These are phyloP conservation scores for Aphelenchoides fujianensis DNA, from an alignment of 1,140 invertebrate species.

Conservation along the genomic window DNA sequence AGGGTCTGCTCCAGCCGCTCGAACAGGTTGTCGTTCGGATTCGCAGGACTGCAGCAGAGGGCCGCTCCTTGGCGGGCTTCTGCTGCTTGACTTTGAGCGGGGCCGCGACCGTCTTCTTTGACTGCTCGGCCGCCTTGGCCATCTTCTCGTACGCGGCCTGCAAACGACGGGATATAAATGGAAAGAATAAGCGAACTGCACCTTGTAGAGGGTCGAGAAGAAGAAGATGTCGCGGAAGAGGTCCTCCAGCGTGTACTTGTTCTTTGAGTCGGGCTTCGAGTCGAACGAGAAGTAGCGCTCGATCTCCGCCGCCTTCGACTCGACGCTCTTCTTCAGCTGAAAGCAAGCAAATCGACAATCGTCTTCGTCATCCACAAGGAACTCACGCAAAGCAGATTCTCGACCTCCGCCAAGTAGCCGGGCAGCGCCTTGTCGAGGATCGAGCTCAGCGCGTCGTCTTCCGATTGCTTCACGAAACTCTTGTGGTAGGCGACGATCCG, in stretches of 20 bases:
- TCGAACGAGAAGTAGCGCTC: constrained; percentile 42
- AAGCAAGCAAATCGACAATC: neutral
- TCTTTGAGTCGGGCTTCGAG: constrained; percentile 21
- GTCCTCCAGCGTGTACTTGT: constrained; percentile 43
- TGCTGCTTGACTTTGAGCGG: no score
- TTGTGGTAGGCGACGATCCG: constrained; percentile 21
- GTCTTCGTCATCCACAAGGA: constrained; percentile 28
- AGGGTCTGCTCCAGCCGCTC: neutral
- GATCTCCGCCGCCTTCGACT: constrained; percentile 32
- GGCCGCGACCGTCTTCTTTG: no score
- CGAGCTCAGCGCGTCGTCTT: constrained; percentile 22
- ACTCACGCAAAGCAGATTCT: constrained; percentile 35
- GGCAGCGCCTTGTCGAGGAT: constrained; percentile 40
- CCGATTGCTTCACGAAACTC: constrained; percentile 38
- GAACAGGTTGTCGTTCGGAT: neutral
- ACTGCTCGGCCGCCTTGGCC: constrained; percentile 17
- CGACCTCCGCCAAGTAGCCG: constrained; percentile 34
- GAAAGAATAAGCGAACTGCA: constrained; percentile 10
- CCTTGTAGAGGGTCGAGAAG: constrained; percentile 39
- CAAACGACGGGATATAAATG: constrained; percentile 19
- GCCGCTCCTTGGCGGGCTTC: no score
- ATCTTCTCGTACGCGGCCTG: constrained; percentile 34
- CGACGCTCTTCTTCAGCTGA: constrained; percentile 36
- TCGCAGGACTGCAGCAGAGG: constrained; percentile 19
- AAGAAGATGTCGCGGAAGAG: constrained; percentile 34